phyloP scores from a whole-genome alignment of 2,797 vertebrate species.

The Tauraco hartlaubi region DNA sequence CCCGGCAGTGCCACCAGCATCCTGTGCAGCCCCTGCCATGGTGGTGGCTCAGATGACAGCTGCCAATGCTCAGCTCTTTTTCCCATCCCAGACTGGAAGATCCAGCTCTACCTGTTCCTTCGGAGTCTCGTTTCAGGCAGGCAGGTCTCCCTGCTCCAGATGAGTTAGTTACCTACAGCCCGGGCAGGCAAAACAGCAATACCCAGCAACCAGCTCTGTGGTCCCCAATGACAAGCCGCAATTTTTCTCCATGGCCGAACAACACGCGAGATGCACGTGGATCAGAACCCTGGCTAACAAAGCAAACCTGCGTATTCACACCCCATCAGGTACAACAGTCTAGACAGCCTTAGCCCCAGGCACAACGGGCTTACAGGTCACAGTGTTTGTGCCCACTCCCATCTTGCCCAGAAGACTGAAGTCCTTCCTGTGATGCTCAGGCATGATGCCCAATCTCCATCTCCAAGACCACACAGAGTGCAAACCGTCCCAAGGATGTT shows the following conservation, averaged over 20 bases:
- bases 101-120: conserved; percentile 9
- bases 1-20: neutral
- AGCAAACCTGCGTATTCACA: neutral
- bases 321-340: neutral
- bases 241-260: neutral
- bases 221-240: neutral
- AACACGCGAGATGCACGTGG: fast-evolving
- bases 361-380: neutral
- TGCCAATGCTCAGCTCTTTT: neutral
- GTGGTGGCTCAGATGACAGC: neutral
- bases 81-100: neutral
- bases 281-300: neutral
- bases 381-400: neutral
- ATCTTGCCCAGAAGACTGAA: neutral
- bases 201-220: fast-evolving
- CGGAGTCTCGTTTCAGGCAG: neutral
- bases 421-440: neutral
- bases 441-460: fast-evolving
- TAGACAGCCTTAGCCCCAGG: neutral
- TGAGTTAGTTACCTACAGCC: neutral
- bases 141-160: neutral
- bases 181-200: neutral
- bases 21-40: fast-evolving
- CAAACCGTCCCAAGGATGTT: fast-evolving
- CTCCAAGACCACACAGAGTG: fast-evolving